These are phyloP conservation scores for Drosophila tsacasi DNA, from an alignment of 1,140 invertebrate genomes.

Conservation along the genomic window DNA sequence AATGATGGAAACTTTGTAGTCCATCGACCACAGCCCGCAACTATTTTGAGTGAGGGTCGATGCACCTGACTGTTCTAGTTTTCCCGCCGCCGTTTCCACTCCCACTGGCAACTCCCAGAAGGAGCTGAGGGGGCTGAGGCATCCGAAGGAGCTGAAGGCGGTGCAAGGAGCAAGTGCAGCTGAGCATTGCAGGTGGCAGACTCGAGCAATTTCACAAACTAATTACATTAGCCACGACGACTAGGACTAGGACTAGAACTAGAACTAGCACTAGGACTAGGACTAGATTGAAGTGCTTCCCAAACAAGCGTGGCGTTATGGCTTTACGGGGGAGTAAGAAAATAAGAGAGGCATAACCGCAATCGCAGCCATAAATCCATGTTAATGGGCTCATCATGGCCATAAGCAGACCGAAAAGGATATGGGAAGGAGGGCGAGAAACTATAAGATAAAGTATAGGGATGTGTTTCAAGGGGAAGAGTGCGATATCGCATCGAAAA, in stretches of 20 bases:
- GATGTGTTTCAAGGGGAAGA: background rate
- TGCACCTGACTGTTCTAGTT: constrained; percentile 18
- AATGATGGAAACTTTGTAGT: constrained; percentile 30
- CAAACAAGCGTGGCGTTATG: constrained; percentile 2
- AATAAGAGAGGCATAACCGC: background rate
- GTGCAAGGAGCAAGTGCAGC: constrained; percentile 2
- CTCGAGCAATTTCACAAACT: constrained; percentile 53
- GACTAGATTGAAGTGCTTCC: background rate
- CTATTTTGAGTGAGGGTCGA: constrained; percentile 14
- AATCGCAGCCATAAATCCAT: constrained; percentile 40
- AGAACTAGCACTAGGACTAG: constrained; percentile 22
- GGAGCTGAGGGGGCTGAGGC: background rate
- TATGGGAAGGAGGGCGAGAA: too few relatives aligned
- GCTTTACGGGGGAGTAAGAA: background rate
- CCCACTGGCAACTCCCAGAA: background rate
- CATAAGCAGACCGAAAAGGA: background rate
- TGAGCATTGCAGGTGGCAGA: constrained; percentile 16
- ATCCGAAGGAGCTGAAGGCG: background rate
- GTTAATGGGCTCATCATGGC: constrained; percentile 2
- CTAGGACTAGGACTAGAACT: constrained; percentile 20
- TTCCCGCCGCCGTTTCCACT: background rate
- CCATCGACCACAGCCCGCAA: constrained; percentile 10
- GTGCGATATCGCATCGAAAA: background rate
- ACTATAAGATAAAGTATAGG: background rate
- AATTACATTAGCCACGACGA: constrained; percentile 58